Conservation (phyloP, 1,140 invertebrate species). For the Zaprionus taronus region DNA sequence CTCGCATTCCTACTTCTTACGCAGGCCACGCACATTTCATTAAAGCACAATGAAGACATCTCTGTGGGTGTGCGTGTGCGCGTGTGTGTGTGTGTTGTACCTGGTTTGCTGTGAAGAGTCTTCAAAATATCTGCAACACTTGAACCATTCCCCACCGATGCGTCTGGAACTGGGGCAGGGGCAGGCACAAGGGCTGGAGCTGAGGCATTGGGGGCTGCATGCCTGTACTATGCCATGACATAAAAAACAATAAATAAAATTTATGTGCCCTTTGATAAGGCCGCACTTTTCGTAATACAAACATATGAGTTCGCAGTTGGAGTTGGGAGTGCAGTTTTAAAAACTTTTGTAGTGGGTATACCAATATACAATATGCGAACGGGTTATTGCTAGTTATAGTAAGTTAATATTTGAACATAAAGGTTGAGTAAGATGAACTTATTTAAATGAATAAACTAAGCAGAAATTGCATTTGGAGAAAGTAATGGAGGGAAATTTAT, state of each 20-base stretch:
- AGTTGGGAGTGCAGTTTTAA: conserved; percentile 25
- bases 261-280: conserved; percentile 73
- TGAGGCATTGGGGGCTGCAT: neutral
- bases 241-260: conserved; percentile 81
- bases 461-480: neutral
- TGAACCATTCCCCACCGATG: conserved; percentile 64
- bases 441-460: neutral
- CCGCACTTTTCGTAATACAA: conserved; percentile 46
- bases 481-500: no score
- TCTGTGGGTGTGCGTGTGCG: conserved; percentile 17
- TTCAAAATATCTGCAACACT: conserved; percentile 77
- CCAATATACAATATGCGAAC: neutral
- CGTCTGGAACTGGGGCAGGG: neutral
- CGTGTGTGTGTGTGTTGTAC: conserved; percentile 15
- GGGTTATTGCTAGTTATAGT: no score
- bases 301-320: conserved; percentile 28
- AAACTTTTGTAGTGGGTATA: conserved; percentile 2
- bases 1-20: conserved; percentile 17
- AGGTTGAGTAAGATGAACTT: neutral
- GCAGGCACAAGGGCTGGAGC: neutral
- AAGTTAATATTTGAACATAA: no score
- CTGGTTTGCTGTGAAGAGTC: conserved; percentile 39
- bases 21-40: conserved; percentile 61
- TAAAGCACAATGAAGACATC: conserved; percentile 80
- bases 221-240: conserved; percentile 44